Conservation (phyloP, 2,888 invertebrate species). For the Oxystoma pomonae region DNA sequence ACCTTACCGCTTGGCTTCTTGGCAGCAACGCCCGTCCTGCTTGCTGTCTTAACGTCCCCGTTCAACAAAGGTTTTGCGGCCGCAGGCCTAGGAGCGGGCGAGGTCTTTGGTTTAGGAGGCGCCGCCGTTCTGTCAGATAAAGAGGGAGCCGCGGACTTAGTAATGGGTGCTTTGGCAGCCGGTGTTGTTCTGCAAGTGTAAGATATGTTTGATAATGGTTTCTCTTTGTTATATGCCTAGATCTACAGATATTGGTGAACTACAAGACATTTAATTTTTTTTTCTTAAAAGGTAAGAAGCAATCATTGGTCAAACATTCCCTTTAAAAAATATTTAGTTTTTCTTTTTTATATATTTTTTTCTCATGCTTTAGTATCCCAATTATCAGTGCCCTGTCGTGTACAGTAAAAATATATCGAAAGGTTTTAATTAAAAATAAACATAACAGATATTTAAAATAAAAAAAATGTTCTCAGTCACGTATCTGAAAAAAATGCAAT, state of each 20-base stretch:
- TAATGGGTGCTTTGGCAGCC: neutral
- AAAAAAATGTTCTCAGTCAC: too few species aligned
- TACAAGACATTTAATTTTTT: neutral
- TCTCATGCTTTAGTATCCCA: too few species aligned
- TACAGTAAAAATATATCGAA: too few species aligned
- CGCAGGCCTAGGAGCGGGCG: slow-evolving; percentile 27
- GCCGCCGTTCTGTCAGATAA: neutral
- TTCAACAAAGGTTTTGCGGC: slow-evolving; percentile 56
- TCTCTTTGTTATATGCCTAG: neutral
- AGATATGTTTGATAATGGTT: neutral
- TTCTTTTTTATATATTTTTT: too few species aligned
- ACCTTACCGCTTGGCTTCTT: neutral
- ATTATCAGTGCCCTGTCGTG: too few species aligned
- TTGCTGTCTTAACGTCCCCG: slow-evolving; percentile 51
- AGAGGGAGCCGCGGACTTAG: neutral
- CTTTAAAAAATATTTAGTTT: too few species aligned
- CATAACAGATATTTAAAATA: too few species aligned
- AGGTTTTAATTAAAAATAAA: too few species aligned
- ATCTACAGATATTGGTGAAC: neutral
- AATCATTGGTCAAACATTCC: too few species aligned
- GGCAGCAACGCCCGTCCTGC: slow-evolving; percentile 3
- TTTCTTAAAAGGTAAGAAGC: too few species aligned
- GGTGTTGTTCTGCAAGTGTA: slow-evolving; percentile 8
- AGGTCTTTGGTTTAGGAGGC: slow-evolving; percentile 26
- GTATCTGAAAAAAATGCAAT: too few species aligned